A percentile compares a stretch with the other conserved stretches of the same genome.
Evolutionary conservation across 2,113 vertebrate genomes (phyloP).

Genomic region (Leucosticte australis): DNA sequence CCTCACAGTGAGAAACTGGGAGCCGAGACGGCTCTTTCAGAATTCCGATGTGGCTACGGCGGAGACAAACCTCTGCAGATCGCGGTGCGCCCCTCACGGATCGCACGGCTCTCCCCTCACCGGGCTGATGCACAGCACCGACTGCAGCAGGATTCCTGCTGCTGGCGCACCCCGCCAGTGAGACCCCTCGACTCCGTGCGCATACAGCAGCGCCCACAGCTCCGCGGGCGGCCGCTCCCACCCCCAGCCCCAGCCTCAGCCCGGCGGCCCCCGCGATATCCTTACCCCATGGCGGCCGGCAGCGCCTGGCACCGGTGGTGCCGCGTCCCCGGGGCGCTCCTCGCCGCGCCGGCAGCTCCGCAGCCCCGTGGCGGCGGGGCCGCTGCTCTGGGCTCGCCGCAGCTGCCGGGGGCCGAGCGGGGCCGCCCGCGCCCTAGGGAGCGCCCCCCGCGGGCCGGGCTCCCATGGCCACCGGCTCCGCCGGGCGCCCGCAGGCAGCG

Average conservation of each 20-base stretch:
- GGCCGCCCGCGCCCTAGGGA: background rate
- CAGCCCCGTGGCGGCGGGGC: conserved; percentile 18
- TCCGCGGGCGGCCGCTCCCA: background rate
- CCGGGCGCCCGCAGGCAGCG: background rate
- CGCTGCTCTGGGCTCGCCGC: background rate
- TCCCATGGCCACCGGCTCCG: background rate
- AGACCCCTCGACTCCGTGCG: background rate
- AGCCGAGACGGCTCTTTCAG: background rate
- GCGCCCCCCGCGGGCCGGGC: background rate
- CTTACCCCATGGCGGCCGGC: conserved; percentile 77
- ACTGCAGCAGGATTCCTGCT: background rate
- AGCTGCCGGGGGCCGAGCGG: background rate
- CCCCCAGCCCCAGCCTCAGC: background rate
- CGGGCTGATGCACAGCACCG: background rate
- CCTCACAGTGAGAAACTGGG: background rate
- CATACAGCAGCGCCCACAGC: background rate
- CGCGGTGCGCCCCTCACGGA: background rate
- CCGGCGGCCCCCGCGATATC: background rate
- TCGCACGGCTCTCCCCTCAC: background rate
- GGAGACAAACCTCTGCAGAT: background rate
- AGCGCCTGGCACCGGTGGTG: conserved; percentile 25
- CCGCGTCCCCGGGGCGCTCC: conserved; percentile 14
- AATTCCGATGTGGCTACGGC: background rate
- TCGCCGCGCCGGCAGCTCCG: conserved; percentile 17
- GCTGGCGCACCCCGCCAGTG: background rate